Conservation (phyloP, 2,888 invertebrate species). For the Parnassius orleans region DNA sequence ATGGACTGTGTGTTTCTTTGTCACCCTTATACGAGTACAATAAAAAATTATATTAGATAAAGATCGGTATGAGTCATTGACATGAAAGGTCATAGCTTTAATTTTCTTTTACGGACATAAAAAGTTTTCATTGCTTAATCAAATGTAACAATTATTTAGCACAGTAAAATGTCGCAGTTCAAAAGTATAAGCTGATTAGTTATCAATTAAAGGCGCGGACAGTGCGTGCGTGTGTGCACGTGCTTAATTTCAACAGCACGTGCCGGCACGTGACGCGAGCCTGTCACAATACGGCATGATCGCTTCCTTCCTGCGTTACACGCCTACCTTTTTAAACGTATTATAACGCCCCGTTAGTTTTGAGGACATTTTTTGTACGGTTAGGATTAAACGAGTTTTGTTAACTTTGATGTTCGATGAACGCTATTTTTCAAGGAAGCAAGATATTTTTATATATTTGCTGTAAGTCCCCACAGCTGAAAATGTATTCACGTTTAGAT, state of each 20-base stretch:
- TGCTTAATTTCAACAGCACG: slow-evolving; percentile 32
- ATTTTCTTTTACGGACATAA: not conserved
- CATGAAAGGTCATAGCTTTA: too few relatives aligned
- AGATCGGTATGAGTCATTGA: too few relatives aligned
- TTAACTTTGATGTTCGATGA: not conserved
- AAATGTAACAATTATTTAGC: slow-evolving; percentile 9
- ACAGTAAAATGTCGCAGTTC: slow-evolving; percentile 3
- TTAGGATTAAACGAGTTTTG: not conserved
- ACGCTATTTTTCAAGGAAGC: not conserved
- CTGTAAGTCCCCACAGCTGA: too few relatives aligned
- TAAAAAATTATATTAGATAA: too few relatives aligned
- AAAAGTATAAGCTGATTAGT: slow-evolving; percentile 44
- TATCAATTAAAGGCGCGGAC: slow-evolving; percentile 40
- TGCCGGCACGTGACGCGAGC: slow-evolving; percentile 24
- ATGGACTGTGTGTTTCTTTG: too few relatives aligned
- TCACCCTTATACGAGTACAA: too few relatives aligned
- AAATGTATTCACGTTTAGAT: too few relatives aligned
- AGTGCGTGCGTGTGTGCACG: slow-evolving; percentile 24
- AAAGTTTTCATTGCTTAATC: slow-evolving; percentile 21
- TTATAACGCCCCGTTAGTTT: slow-evolving; percentile 44
- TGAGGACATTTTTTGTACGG: not conserved
- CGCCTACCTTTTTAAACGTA: slow-evolving; percentile 52
- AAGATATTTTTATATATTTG: too few relatives aligned
- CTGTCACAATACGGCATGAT: slow-evolving; percentile 35
- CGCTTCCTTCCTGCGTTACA: slow-evolving; percentile 49